Evolutionary conservation across 2,113 vertebrate species (phyloP), one percentile per base, ranked within the genome.

Genomic region (Oncorhynchus keta): DNA sequence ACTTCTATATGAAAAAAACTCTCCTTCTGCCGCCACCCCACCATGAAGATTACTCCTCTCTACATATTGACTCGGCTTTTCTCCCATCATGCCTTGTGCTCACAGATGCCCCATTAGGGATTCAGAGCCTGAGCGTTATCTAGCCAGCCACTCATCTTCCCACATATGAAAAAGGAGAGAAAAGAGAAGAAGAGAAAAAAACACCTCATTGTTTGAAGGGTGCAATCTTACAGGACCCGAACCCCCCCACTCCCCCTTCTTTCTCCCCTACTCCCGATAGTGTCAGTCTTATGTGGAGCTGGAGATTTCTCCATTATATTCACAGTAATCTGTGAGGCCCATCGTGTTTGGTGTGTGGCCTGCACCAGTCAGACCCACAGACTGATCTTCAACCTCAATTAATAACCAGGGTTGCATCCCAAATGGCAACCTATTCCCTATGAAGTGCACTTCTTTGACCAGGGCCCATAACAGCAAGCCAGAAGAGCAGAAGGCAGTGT

Each of bases 351-450:
- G 75, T 75, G 78, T 76, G 78, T 80, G 72, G 39, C 57, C 61
- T 65, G 74, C 79, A 64, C 78, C 77, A 77, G 82, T 77, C 82
- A 79, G 76, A 75, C 70, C 64, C 62, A 79, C 74, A 74, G 51
- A 83, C 78, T 74, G 8, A 90, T 89, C 79, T 80, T 77, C 85
- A 89, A 87, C 81, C 48, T 80, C 87, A 81, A 87, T 87, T 84
- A 88, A 88, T 86, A 87, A 81, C 65, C 57, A 75, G 2, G 57
- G 39, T 9, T 45, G 2, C 2, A 45, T 45, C 39, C 2, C 39
- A 11, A 45, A 45, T 45, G 39, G 39, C 9, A 45, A 45, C 9
- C 39, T 45, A 45, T 45, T 45, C 39, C 39, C 9, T 45, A 45
- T 45, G 39, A 45, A 45, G 39, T 45, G 39, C 9, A 3, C 39